Evolutionary conservation across 2,888 invertebrate species (phyloP).

Genomic region (Troides aeacus): DNA sequence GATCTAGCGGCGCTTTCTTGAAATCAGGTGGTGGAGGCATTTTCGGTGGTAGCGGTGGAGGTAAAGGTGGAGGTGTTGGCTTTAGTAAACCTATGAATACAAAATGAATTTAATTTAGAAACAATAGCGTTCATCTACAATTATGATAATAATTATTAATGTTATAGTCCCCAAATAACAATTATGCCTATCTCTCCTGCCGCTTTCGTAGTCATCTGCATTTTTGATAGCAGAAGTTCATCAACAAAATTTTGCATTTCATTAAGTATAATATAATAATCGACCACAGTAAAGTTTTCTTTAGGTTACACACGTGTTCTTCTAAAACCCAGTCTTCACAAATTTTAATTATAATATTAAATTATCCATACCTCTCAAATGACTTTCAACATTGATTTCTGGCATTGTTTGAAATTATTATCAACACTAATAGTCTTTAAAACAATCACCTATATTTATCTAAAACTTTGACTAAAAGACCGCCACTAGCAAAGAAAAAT

Average conservation of each 20-base stretch:
- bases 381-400: conserved; percentile 19
- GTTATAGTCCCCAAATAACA: too few relatives aligned
- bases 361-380: conserved; percentile 24
- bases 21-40: conserved; percentile 81
- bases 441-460: not conserved
- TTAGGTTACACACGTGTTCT: too few relatives aligned
- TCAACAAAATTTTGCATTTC: too few relatives aligned
- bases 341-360: not conserved
- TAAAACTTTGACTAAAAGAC: not conserved
- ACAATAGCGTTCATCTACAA: not conserved
- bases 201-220: too few relatives aligned
- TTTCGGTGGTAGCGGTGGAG: conserved; percentile 86
- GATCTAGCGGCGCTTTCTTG: conserved; percentile 80
- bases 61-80: conserved; percentile 82
- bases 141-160: not conserved
- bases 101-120: not conserved
- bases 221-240: too few relatives aligned
- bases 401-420: conserved; percentile 24
- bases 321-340: too few relatives aligned
- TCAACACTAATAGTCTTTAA: conserved; percentile 15
- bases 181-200: too few relatives aligned
- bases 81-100: conserved; percentile 61
- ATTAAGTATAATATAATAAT: too few relatives aligned
- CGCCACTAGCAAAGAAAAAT: not conserved
- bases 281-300: too few relatives aligned